Base-by-base conservation (phyloP, 2,113 vertebrate species). In the Solea solea region DNA sequence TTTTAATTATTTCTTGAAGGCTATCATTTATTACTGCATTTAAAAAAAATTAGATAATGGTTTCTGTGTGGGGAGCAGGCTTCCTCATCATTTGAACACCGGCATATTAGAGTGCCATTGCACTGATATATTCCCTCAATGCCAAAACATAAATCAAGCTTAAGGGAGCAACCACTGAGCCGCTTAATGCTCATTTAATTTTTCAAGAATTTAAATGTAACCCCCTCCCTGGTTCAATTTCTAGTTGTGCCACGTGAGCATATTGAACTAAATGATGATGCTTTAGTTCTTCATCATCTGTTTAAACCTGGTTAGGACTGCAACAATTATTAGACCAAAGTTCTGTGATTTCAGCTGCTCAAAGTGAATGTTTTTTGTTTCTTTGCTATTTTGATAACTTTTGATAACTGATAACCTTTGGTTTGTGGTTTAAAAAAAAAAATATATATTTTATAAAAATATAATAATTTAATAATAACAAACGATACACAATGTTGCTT, bases 11-110 rank as follows among this genome's bases (percentile, higher is more conserved):
- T 52, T 70, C 27, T 42, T 15, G 5, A 49, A 71, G 62, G 11
- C 21, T 42, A 25, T 42, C 28, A 42, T 65, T 71, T 48, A 59
- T 14, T 46, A 27, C 65, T n/a, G 52, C 39, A 51, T 69, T 62
- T 39, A 34, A 34, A 21, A 21, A 10, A 34, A 51, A 56, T 12
- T 1, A 44, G 42, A 48, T 61, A 48, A 48, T 46, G 25, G 12
- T 66, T 66, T 58, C 11, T 59, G 44, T 12, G n/a, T 58, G 46
- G 2, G 9, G 9, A 75, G 9, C 64, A n/a, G 15, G 21, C 1
- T 21, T 15, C 41, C 7, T 27, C 8, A 16, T 57, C 48, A 56
- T 68, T 39, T n/a, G 8, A 67, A 67, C 9, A 56, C 5, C 13
- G 13, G 45, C 9, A 48, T 48, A n/a, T 16, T 48, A 11, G 14